Evolutionary conservation across 2,797 vertebrate genomes (phyloP).

Genomic region (Pseudomugil gertrudae): DNA sequence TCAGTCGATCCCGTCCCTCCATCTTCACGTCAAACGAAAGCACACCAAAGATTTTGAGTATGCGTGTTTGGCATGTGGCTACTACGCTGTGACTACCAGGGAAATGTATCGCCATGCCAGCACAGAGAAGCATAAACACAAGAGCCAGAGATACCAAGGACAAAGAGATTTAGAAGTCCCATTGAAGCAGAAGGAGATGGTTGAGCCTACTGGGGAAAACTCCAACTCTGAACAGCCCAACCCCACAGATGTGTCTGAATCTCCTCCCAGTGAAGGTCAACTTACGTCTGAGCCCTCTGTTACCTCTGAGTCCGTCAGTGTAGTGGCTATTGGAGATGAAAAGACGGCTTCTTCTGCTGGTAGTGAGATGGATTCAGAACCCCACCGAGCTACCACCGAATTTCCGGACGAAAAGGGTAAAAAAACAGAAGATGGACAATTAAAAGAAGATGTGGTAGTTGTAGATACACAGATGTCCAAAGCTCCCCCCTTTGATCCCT

Average conservation of each 20-base stretch:
- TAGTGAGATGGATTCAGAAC: slow-evolving; percentile 33
- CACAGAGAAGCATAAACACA: slow-evolving; percentile 94
- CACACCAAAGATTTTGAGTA: slow-evolving; percentile 95
- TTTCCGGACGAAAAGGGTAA: slow-evolving; percentile 26
- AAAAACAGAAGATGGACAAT: slow-evolving; percentile 14
- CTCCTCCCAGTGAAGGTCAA: slow-evolving; percentile 29
- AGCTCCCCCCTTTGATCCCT: slow-evolving; percentile 87
- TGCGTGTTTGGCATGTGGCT: slow-evolving; percentile 94
- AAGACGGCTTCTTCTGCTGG: slow-evolving; percentile 30
- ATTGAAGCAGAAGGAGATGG: slow-evolving; percentile 34
- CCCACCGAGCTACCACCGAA: slow-evolving; percentile 40
- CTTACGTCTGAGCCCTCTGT: slow-evolving; percentile 1
- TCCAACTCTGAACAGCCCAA: slow-evolving; percentile 26
- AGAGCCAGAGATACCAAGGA: slow-evolving; percentile 85
- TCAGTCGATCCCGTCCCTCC: slow-evolving; percentile 89
- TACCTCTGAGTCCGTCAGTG: slow-evolving; percentile 20
- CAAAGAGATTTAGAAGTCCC: slow-evolving; percentile 29
- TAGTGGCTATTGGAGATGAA: slow-evolving; percentile 26
- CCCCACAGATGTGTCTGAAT: slow-evolving; percentile 38
- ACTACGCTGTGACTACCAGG: slow-evolving; percentile 91
- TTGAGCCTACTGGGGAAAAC: slow-evolving; percentile 27
- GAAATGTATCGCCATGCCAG: slow-evolving; percentile 94
- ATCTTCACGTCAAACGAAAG: slow-evolving; percentile 91
- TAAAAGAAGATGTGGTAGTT: slow-evolving; percentile 40
- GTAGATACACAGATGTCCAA: slow-evolving; percentile 75